phyloP scores from a whole-genome alignment of 2,113 vertebrate genomes.

The Eptesicus fuscus region DNA sequence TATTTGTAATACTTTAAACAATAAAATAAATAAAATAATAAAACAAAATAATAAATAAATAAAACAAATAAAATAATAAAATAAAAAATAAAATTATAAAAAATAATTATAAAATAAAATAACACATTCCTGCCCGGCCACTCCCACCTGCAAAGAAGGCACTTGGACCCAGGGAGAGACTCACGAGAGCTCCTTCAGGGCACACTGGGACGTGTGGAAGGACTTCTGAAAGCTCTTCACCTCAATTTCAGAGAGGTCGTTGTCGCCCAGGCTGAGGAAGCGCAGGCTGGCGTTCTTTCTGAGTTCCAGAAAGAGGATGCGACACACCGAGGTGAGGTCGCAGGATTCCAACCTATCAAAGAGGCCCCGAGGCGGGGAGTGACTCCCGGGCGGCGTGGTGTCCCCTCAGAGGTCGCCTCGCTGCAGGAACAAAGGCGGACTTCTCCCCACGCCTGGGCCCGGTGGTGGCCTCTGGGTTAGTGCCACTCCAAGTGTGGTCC shows the following conservation, averaged over 20 bases:
- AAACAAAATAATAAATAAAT: no score
- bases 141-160: not conserved
- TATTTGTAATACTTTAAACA: no score
- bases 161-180: fast-evolving
- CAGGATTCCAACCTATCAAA: not conserved
- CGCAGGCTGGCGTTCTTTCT: not conserved
- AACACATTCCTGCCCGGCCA: fast-evolving
- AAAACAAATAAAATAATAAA: no score
- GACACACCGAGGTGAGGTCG: not conserved
- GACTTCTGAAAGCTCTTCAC: not conserved
- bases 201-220: fast-evolving
- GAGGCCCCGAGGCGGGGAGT: no score
- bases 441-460: not conserved
- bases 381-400: no score
- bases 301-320: not conserved
- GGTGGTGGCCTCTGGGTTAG: no score
- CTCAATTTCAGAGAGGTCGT: not conserved
- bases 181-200: constrained; percentile 18
- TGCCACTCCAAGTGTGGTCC: not conserved
- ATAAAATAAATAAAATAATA: no score
- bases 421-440: not conserved
- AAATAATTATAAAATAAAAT: no score
- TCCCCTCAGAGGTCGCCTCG: not conserved
- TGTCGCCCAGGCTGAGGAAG: constrained; percentile 26
- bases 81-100: no score